Conservation (phyloP, 2,797 vertebrate genomes). For the Podargus strigoides region DNA sequence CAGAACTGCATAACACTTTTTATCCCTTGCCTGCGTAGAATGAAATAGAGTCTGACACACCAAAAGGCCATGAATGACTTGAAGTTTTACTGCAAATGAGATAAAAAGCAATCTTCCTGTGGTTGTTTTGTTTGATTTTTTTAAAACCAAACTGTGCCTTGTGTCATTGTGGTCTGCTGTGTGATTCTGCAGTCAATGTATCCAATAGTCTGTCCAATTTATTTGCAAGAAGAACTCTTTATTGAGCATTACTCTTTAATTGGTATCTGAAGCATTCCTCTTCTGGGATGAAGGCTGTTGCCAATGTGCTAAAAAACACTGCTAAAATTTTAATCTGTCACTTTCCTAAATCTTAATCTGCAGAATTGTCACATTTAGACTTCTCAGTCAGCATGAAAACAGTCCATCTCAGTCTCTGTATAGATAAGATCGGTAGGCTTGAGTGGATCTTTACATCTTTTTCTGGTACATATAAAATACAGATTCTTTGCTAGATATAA, state of each 20-base stretch:
- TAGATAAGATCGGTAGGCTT: neutral
- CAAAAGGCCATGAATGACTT: neutral
- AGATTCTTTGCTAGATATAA: neutral
- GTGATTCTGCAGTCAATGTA: neutral
- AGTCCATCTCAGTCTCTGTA: neutral
- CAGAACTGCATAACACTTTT: neutral
- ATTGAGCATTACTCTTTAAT: slow-evolving; percentile 8
- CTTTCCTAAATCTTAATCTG: slow-evolving; percentile 2
- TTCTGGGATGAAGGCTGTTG: neutral
- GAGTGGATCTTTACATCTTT: neutral
- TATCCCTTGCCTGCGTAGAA: neutral
- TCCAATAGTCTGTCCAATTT: neutral
- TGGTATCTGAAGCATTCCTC: neutral
- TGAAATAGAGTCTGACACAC: neutral
- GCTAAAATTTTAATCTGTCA: neutral
- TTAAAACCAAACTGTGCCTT: neutral
- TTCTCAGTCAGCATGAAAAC: neutral
- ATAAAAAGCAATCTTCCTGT: neutral
- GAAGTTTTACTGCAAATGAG: neutral
- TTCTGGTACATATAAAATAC: neutral
- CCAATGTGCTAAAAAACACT: neutral
- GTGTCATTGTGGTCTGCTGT: neutral
- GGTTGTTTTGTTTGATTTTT: neutral
- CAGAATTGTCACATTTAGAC: neutral
- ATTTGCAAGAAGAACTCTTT: neutral